Percentiles rank a stretch among this genome's conserved stretches.
Conservation (phyloP, 2,113 vertebrate genomes). For the Amblyornis subalaris region DNA sequence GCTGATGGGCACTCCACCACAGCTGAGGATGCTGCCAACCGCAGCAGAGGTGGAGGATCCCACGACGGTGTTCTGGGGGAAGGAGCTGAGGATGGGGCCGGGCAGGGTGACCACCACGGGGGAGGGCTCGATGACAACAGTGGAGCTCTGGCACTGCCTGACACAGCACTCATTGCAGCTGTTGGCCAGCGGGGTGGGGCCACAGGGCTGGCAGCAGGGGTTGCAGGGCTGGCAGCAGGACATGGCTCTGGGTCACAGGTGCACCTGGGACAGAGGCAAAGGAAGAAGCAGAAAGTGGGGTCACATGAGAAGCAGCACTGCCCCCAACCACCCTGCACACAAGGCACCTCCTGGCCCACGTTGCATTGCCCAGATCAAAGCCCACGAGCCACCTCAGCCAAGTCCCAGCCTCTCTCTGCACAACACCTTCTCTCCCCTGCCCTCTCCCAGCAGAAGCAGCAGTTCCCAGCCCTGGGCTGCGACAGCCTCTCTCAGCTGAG, state of each 20-base stretch:
- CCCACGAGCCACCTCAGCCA: not conserved
- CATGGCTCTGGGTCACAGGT: no score
- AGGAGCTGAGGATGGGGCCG: not conserved
- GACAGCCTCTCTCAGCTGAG: not conserved
- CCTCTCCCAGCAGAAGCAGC: not conserved
- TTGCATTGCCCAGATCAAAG: no score
- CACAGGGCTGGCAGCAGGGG: not conserved
- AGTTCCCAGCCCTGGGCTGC: not conserved
- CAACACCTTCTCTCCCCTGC: not conserved
- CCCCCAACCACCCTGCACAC: no score
- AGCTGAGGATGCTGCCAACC: not conserved
- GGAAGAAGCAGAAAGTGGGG: no score
- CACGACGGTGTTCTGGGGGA: not conserved
- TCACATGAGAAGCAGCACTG: no score
- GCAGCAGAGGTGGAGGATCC: not conserved
- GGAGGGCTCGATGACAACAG: accelerated
- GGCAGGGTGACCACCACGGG: not conserved
- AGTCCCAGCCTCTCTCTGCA: not conserved
- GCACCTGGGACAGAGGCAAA: no score
- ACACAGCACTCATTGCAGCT: not conserved
- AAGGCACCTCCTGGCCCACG: no score
- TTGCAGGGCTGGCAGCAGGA: not conserved
- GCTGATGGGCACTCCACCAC: not conserved
- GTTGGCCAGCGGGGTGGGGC: not conserved
- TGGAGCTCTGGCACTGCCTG: not conserved